Base-by-base conservation (phyloP, 2,113 vertebrate species). In the Podocnemis expansa region DNA sequence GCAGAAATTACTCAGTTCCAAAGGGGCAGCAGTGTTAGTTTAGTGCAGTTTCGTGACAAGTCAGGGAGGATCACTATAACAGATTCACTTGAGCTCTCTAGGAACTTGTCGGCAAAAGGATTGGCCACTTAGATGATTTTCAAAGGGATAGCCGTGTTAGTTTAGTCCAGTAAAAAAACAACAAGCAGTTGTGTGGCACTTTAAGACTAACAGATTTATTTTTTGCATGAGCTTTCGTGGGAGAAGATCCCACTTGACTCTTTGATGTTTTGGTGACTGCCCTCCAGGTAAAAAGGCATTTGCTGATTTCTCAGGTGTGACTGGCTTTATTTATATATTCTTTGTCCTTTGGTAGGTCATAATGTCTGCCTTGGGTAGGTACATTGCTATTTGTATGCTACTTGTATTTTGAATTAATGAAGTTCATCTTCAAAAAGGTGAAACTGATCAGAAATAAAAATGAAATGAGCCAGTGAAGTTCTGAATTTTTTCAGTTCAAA, bases 371-470 rank as follows among this genome's bases (percentile, higher is more conserved):
- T 87, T 94, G 88, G 13, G 56, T 21, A 54, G 51, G 85, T 84
- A 89, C 51, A 89, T 93, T 25, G 5, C 92, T 80, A 29, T 82
- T 51, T 95, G 38, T 92, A 14, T 80, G 80, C 90, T 92, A 38
- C 91, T 75, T 94, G 82, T 91, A 93, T 96, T 90, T 93, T 0
- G 11, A 91, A 84, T 97, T 95, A 91, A 91, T 93, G 91, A 94
- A 95, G 91, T 95, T 94, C 90, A 95, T 93, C 92, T 95, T 92
- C 80, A 92, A 92, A 94, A 96, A 84, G 84, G 91, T 81, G 91
- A 75, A 97, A 93, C 87, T 91, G 91, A 93, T 95, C 94, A 85
- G 89, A 93, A 31, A 95, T 52, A 90, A 93, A 97, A 93, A 97
- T 96, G 90, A 95, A 94, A 94, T 7, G 63, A 70, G 93, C 93